A percentile compares a stretch with the other conserved stretches of the same genome.
These are phyloP conservation scores for Chloroclysta siterata DNA, from an alignment of 2,888 invertebrate species.

Conservation along the genomic window DNA sequence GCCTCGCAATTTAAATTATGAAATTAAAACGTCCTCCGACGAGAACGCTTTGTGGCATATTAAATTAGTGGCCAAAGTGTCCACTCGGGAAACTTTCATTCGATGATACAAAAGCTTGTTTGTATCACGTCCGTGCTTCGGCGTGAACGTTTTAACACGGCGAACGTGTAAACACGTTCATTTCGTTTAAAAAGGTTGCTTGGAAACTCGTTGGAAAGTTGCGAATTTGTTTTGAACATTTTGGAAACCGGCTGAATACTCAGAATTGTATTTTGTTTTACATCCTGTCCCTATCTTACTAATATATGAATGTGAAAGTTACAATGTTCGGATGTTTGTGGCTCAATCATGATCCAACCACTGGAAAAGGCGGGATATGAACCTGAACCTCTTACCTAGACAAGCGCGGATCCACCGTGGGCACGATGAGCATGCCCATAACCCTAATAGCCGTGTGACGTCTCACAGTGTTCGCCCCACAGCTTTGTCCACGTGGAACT, in stretches of 20 bases:
- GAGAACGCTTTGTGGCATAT: slow-evolving; percentile 44
- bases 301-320: too few species aligned
- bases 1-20: slow-evolving; percentile 53
- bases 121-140: slow-evolving; percentile 9
- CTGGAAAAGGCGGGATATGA: too few species aligned
- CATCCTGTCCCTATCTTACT: too few species aligned
- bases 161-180: slow-evolving; percentile 31
- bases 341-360: too few species aligned
- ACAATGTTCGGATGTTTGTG: too few species aligned
- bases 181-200: slow-evolving; percentile 25
- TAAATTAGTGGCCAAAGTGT: slow-evolving; percentile 43
- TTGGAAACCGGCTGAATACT: neutral
- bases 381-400: too few species aligned
- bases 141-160: slow-evolving; percentile 7
- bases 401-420: too few species aligned
- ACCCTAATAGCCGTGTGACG: too few species aligned
- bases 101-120: slow-evolving; percentile 38
- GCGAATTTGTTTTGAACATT: slow-evolving; percentile 1
- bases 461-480: too few species aligned
- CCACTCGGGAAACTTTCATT: slow-evolving; percentile 44
- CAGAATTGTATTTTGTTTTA: too few species aligned
- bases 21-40: slow-evolving; percentile 51
- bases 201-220: slow-evolving; percentile 26
- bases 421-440: too few species aligned
- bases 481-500: too few species aligned